These are phyloP conservation scores for Rallus limicola DNA, from an alignment of 2,113 vertebrate species.

Conservation along the genomic window DNA sequence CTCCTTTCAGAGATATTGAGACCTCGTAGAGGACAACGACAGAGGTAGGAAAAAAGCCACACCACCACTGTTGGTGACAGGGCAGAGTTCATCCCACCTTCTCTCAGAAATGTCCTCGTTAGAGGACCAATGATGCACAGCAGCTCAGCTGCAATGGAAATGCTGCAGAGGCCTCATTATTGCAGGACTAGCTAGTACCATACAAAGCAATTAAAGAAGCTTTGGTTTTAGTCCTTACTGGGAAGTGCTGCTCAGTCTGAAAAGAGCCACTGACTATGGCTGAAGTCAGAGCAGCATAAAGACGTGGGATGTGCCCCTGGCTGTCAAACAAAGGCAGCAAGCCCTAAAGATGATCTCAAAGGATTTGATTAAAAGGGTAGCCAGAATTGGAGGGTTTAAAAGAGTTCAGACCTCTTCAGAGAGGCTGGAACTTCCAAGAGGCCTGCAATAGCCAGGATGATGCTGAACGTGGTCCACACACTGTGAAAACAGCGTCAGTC, in stretches of 20 bases:
- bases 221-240: not conserved
- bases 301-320: not conserved
- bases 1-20: not conserved
- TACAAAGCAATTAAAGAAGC: not conserved
- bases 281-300: not conserved
- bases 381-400: not conserved
- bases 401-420: not conserved
- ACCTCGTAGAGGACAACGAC: not conserved
- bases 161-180: not conserved
- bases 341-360: not conserved
- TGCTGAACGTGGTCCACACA: accelerated
- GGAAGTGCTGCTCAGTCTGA: not conserved
- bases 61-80: not conserved
- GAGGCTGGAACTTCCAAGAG: not conserved
- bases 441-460: not conserved
- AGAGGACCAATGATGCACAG: not conserved
- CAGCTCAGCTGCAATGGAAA: not conserved
- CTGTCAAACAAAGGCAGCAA: not conserved
- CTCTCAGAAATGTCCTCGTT: not conserved
- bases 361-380: not conserved
- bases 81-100: not conserved
- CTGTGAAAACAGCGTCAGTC: not conserved
- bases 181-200: not conserved
- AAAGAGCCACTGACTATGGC: not conserved
- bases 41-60: not conserved